A percentile compares a stretch with the other conserved stretches of the same genome.
Evolutionary conservation across 2,113 vertebrate species (phyloP).

Genomic region (Erpornis zantholeuca): DNA sequence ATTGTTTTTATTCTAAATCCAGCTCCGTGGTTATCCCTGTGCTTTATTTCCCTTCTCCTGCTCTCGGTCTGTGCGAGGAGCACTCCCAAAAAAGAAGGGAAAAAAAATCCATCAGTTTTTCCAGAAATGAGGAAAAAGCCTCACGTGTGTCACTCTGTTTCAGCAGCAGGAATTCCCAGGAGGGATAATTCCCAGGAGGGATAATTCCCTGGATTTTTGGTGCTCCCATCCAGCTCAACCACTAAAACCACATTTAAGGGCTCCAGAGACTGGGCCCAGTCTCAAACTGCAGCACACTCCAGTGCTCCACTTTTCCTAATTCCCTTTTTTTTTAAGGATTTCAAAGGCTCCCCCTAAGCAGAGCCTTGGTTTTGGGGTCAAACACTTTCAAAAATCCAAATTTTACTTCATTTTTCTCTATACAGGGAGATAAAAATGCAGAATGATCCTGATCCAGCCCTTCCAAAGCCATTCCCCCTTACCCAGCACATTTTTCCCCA

Average conservation of each 20-base stretch:
- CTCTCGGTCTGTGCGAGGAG: neutral
- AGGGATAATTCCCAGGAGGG: neutral
- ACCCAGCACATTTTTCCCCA: neutral
- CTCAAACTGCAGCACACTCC: accelerated
- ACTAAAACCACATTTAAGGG: accelerated
- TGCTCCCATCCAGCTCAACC: neutral
- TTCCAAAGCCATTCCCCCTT: neutral
- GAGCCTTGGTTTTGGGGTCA: neutral
- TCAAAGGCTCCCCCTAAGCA: neutral
- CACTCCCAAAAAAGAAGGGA: neutral
- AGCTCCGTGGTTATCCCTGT: neutral
- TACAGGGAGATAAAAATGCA: neutral
- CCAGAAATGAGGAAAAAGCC: neutral
- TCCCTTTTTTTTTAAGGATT: neutral
- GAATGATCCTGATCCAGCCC: neutral
- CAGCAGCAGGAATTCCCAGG: neutral
- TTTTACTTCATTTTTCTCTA: neutral
- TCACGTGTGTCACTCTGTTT: neutral
- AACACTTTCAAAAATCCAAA: accelerated
- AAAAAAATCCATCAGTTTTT: accelerated
- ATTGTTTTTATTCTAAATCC: accelerated
- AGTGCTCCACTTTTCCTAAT: accelerated
- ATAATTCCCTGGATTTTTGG: neutral
- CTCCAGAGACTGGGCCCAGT: accelerated
- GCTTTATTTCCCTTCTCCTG: neutral